Evolutionary conservation across 1,140 invertebrate genomes (phyloP), one percentile per base, ranked within the genome.

Genomic region (Tetragnatha versicolor): DNA sequence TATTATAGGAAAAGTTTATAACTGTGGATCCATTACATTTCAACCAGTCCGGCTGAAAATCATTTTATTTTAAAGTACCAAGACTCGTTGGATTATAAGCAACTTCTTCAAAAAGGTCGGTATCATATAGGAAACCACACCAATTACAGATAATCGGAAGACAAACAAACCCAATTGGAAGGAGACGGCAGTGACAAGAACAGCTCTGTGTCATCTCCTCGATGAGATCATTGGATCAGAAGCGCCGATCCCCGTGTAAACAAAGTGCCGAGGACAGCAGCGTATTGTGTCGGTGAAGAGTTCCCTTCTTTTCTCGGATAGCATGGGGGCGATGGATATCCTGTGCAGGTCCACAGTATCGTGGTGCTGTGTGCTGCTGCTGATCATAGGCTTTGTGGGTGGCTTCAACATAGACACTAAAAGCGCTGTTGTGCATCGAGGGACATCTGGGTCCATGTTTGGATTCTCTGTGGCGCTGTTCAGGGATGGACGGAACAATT

Each of bases 381-480:
- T 79, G 42, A n/a, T 42, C 0, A 27, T 22, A 17, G 53, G 39
- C 53, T 37, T 60, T 29, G 39, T 37, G 53, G 31, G 27, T n/a
- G 78, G 66, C 12, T 88, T 88, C 80, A 88, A 88, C 81, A 81
- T 88, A n/a, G 88, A 88, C 81, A 81, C 83, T 0, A 81, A 84
- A 37, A 81, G 83, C n/a, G 84, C 86, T 22, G 80, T 87, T 25
- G 81, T 88, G 9, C 87, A 88, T 47, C 63, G 82, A 33, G 85
- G 86, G 1, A 81, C 83, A 20, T 42, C 76, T 17, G 85, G 83
- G n/a, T 85, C 85, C 76, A 86, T 86, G 81, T 89, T 88, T 81
- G 88, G 88, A 17, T 89, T 84, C 81, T 84, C 88, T 4, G 84
- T 89, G 51, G 85, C 87, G 5, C 86, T 87, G 68, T 86, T 88